Base-by-base conservation (phyloP, 2,888 invertebrate species). In the Drosophila bunnanda region DNA sequence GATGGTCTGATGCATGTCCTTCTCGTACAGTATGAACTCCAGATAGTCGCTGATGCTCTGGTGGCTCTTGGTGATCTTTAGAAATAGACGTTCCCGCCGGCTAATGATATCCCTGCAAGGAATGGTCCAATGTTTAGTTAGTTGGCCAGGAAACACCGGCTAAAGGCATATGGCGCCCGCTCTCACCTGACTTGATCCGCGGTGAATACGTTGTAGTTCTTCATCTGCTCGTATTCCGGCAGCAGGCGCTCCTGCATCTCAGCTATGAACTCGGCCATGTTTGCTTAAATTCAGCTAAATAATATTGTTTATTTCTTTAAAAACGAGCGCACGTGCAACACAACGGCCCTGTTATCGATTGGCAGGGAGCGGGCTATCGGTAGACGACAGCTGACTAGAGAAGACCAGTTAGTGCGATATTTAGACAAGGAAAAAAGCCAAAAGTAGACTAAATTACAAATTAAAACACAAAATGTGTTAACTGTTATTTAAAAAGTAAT, bases 181-280 rank as follows among this genome's bases (percentile, higher is more conserved):
- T 10, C 61, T 54, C 15, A 72, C 57, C 94, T 94, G 90, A 95
- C 94, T 93, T 97, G 96, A 56, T 94, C 94, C 64, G 94, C 94
- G 10, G 94, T 93, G 88, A 96, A 96, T 57, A 97, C 92, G 85
- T 94, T 94, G 38, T 94, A 94, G 81, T 95, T 93, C 86, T 95
- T 94, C 95, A 97, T 95, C 90, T 96, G 95, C 91, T 97, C 96
- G 89, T 97, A 93, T 91, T 96, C 96, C 74, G 95, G 95, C 84
- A 97, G 94, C 94, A 96, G 95, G 76, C 95, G 94, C 93, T 97
- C 97, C 81, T 96, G 94, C 90, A 95, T 94, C 90, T 95, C 94
- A 89, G 96, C 95, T 2, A 97, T 96, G 92, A 95, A 94, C 93
- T 97, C 97, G 15, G 96, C 96, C 97, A 97, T 97, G 87, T 89